Evolutionary conservation across 2,888 invertebrate genomes (phyloP).

Genomic region (Clusia tigrina): DNA sequence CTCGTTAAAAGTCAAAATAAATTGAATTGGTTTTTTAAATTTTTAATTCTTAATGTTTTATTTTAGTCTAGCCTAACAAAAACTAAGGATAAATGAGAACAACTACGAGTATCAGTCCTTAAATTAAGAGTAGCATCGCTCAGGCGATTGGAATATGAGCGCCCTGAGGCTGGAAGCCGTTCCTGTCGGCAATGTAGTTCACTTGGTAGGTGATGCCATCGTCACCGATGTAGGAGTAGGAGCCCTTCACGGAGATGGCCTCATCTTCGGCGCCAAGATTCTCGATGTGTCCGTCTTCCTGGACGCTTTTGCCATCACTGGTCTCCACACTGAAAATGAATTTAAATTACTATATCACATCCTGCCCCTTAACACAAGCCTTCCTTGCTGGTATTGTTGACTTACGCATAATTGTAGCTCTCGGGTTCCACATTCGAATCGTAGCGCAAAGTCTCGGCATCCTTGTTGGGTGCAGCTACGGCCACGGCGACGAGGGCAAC

Average conservation of each 20-base stretch:
- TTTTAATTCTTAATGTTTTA: neutral
- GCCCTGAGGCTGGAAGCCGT: slow-evolving; percentile 59
- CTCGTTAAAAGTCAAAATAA: neutral
- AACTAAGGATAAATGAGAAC: slow-evolving; percentile 16
- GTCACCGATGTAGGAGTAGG: slow-evolving; percentile 42
- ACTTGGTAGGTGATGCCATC: slow-evolving; percentile 67
- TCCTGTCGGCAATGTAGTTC: slow-evolving; percentile 46
- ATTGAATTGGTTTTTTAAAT: neutral
- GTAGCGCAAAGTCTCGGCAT: slow-evolving; percentile 35
- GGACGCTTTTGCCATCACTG: slow-evolving; percentile 44
- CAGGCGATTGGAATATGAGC: slow-evolving; percentile 59
- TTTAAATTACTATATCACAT: neutral
- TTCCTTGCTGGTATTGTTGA: neutral
- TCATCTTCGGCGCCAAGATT: slow-evolving; percentile 53
- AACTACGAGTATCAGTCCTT: slow-evolving; percentile 1
- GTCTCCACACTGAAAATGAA: slow-evolving; percentile 37
- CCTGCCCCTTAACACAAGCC: slow-evolving; percentile 42
- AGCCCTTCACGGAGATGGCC: slow-evolving; percentile 44
- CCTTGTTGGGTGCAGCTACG: slow-evolving; percentile 41
- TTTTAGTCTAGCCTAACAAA: neutral
- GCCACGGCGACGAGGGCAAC: slow-evolving; percentile 46
- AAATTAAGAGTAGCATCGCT: too few species aligned
- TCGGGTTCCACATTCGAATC: slow-evolving; percentile 38
- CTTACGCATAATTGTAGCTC: slow-evolving; percentile 34
- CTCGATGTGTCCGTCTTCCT: slow-evolving; percentile 43